Conservation (phyloP, 2,113 vertebrate genomes). For the Apteryx mantelli region DNA sequence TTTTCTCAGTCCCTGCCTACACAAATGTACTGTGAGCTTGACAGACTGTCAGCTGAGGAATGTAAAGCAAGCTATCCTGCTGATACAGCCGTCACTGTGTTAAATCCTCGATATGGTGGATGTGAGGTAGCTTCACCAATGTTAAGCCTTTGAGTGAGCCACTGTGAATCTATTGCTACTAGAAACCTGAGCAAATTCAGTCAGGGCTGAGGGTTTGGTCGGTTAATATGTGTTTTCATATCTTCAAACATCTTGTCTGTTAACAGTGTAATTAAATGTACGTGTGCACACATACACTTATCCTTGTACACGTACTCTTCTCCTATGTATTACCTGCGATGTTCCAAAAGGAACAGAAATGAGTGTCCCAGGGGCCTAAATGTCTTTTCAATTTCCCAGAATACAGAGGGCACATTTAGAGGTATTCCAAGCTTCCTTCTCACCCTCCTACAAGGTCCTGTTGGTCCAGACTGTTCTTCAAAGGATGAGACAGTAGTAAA, state of each 20-base stretch:
- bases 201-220: not conserved
- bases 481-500: not conserved
- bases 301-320: not conserved
- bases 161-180: not conserved
- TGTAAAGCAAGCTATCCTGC: constrained; percentile 29
- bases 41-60: constrained; percentile 39
- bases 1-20: constrained; percentile 45
- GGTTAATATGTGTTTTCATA: not conserved
- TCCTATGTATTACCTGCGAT: not conserved
- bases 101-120: constrained; percentile 18
- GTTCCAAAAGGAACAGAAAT: not conserved
- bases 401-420: not conserved
- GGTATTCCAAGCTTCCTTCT: not conserved
- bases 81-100: not conserved
- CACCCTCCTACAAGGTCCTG: not conserved
- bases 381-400: not conserved
- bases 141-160: not conserved
- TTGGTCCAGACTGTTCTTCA: not conserved
- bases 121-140: constrained; percentile 2
- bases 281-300: not conserved
- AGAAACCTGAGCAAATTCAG: not conserved
- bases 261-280: not conserved
- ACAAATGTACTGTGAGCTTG: constrained; percentile 9
- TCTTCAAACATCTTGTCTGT: not conserved
- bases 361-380: not conserved